Percentiles rank a stretch among this genome's conserved stretches.
Evolutionary conservation across 1,140 invertebrate species (phyloP).

Genomic region (Listronotus oregonensis): DNA sequence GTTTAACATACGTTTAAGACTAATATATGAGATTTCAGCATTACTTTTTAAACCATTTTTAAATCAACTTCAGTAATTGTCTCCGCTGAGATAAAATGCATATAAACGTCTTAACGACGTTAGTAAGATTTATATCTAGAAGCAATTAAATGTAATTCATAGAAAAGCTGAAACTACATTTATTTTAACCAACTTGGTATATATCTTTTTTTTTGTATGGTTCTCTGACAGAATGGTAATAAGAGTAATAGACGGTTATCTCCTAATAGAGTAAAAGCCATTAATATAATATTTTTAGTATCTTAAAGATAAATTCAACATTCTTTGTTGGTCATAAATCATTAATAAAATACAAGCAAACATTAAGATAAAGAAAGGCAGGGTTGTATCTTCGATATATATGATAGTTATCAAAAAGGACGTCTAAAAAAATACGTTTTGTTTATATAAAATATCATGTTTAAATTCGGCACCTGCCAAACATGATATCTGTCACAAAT

Average conservation of each 20-base stretch:
- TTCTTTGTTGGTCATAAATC: neutral
- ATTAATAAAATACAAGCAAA: no score
- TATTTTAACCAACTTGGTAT: constrained; percentile 5
- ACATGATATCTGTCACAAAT: no score
- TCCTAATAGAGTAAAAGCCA: constrained; percentile 9
- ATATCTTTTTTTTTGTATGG: neutral
- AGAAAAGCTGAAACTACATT: constrained; percentile 7
- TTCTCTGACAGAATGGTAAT: neutral
- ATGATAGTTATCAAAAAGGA: no score
- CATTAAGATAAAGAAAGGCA: no score
- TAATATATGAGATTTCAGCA: no score
- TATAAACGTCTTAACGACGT: constrained; percentile 12
- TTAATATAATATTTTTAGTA: constrained; percentile 13
- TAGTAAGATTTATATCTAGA: constrained; percentile 19
- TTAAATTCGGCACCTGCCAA: no score
- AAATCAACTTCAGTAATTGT: no score
- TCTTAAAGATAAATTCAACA: constrained; percentile 5
- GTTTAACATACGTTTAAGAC: neutral
- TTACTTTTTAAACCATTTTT: no score
- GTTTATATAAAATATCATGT: no score
- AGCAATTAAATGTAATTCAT: constrained; percentile 21
- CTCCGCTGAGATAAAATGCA: neutral
- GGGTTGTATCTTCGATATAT: no score
- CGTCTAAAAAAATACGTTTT: no score
- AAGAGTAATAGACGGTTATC: constrained; percentile 4